Evolutionary conservation across 2,797 vertebrate genomes (phyloP).

Genomic region (Eurystomus glaucurus): DNA sequence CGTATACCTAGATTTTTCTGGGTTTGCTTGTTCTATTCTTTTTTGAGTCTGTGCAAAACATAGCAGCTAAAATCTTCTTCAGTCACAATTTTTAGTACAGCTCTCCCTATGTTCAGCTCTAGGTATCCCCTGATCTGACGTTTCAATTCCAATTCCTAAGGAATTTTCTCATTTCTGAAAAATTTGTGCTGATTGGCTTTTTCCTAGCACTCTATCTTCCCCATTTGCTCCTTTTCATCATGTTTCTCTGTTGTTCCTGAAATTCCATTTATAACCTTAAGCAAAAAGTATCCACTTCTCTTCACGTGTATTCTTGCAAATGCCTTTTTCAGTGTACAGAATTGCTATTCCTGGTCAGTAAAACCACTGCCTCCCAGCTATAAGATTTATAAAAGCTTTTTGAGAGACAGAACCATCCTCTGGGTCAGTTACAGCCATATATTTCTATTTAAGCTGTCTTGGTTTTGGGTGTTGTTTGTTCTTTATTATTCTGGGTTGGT

Average conservation of each 20-base stretch:
- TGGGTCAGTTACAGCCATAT: neutral
- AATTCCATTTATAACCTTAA: neutral
- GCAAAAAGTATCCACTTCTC: neutral
- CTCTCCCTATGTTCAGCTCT: neutral
- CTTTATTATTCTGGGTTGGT: neutral
- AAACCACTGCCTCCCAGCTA: neutral
- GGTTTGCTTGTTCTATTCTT: neutral
- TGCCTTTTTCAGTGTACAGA: neutral
- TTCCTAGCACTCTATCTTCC: neutral
- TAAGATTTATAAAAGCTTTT: neutral
- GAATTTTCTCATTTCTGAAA: neutral
- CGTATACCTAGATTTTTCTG: rapidly evolving
- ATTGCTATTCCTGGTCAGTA: neutral
- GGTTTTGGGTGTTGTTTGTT: rapidly evolving
- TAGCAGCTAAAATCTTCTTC: neutral
- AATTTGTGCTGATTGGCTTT: neutral
- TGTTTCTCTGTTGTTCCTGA: neutral
- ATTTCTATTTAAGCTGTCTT: neutral
- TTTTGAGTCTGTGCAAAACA: neutral
- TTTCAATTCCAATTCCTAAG: neutral
- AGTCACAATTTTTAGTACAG: neutral
- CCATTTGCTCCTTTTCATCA: neutral
- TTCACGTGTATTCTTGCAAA: neutral
- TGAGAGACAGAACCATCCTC: neutral
- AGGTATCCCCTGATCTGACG: neutral